Base-by-base conservation (phyloP, 1,140 invertebrate species). In the Apis florea region DNA sequence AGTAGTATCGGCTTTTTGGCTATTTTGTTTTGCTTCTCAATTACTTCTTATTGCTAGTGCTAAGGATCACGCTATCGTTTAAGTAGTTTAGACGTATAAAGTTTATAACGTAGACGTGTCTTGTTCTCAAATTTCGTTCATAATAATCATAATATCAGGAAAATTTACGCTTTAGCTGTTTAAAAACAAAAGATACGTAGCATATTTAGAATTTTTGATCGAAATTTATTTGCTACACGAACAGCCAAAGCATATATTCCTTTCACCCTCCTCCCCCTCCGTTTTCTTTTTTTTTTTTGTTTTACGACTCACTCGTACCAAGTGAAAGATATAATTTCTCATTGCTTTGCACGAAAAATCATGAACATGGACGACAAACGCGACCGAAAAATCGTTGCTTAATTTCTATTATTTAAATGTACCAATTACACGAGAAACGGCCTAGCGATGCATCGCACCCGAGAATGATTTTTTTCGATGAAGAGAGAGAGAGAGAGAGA, bases 1-100 rank as follows among this genome's bases (percentile, higher is more conserved):
- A 89, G 72, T 92, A 88, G 77, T 90, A 89, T 85, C 74, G 69
- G 88, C 90, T 92, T 92, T 58, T 91, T 92, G 74, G 89, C 89
- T 91, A 87, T 87, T 88, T 88, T 87, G 66, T 90, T 83, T 76
- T 72, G 51, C 76, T 79, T 87, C 53, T 49, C 17, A n/a, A 51
- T 64, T 77, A 58, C 51, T 40, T 40, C 51, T 40, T 40, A 40
- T 40, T 53, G 40, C 26, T 59, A 79, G 73, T 51, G 73, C 69
- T 73, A 69, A 77, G 40, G 40, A 56, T 72, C 76, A 63, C 63
- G 63, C 61, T 74, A 51, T 53, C 51, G 66, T 82, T 67, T 19
- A 26, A 77, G n/a, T 82, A 76, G 64, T 66, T 73, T 69, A 82
- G 47, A 49, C 47, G 47, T n/a, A n/a, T n/a, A 21, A 63, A 11